A percentile compares a stretch with the other conserved stretches of the same genome.
Evolutionary conservation across 2,797 vertebrate genomes (phyloP).

Genomic region (Halcyon leucocephala): DNA sequence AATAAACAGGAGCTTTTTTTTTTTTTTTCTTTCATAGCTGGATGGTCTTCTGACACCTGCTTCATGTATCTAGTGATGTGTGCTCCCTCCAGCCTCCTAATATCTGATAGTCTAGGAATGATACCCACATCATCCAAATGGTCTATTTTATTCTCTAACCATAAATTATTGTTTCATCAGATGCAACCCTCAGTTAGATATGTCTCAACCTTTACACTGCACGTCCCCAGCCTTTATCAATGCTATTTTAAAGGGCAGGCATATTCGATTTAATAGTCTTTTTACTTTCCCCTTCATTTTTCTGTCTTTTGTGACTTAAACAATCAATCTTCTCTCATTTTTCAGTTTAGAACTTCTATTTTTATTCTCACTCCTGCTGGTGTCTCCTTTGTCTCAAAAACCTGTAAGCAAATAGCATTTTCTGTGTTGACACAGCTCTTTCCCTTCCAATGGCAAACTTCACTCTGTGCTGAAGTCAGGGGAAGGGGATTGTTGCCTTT

Average conservation of each 20-base stretch:
- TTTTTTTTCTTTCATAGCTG: neutral
- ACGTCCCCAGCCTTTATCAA: neutral
- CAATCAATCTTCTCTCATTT: slow-evolving; percentile 30
- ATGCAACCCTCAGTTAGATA: neutral
- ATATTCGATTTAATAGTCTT: neutral
- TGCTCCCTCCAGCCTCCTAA: neutral
- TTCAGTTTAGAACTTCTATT: slow-evolving; percentile 12
- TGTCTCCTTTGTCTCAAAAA: neutral
- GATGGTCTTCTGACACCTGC: neutral
- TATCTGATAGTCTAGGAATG: neutral
- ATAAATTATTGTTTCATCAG: slow-evolving; percentile 22
- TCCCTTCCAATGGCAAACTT: neutral
- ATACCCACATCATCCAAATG: neutral
- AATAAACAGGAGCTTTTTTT: neutral
- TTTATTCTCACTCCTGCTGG: neutral
- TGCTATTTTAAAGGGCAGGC: slow-evolving; percentile 16
- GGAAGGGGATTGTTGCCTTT: neutral
- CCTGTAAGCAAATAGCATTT: slow-evolving; percentile 3
- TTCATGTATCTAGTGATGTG: neutral
- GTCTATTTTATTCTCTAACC: slow-evolving; percentile 6
- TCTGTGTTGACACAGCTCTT: slow-evolving; percentile 34
- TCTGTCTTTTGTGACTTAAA: slow-evolving; percentile 36
- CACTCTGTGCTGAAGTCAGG: neutral
- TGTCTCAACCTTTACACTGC: neutral
- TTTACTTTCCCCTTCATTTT: slow-evolving; percentile 38